Percentiles rank a stretch among this genome's conserved stretches.
These are phyloP conservation scores for Lasioglossum baleicum DNA, from an alignment of 1,140 invertebrate species.

Conservation along the genomic window DNA sequence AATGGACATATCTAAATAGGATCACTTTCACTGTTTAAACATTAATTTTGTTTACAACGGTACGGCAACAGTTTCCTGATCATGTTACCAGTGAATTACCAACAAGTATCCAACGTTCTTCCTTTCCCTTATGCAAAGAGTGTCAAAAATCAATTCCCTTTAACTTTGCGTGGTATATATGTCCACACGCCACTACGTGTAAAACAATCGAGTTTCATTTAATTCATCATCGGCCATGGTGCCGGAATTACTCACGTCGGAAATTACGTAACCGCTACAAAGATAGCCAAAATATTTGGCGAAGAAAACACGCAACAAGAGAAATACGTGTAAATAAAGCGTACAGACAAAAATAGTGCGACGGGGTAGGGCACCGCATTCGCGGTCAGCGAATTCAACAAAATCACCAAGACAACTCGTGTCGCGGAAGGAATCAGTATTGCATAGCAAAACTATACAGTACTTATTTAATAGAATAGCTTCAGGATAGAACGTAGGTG, in stretches of 20 bases:
- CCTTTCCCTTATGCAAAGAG: conserved; percentile 21
- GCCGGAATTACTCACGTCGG: conserved; percentile 53
- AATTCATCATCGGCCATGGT: conserved; percentile 56
- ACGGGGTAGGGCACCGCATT: conserved; percentile 58
- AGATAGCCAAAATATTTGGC: conserved; percentile 69
- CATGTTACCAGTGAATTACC: conserved; percentile 20
- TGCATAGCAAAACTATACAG: conserved; percentile 26
- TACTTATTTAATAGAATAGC: conserved; percentile 12
- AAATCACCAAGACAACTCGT: conserved; percentile 47
- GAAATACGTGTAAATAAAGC: conserved; percentile 64
- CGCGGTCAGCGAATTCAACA: conserved; percentile 50
- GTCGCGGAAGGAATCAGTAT: conserved; percentile 33
- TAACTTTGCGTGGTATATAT: conserved; percentile 37
- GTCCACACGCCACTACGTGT: conserved; percentile 39
- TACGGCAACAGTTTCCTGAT: background rate
- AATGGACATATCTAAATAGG: conserved; percentile 44
- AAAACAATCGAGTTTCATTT: conserved; percentile 57
- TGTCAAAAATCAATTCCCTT: conserved; percentile 54
- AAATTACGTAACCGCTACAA: conserved; percentile 71
- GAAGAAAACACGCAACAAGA: conserved; percentile 66
- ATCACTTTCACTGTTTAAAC: conserved; percentile 46
- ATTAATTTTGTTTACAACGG: conserved; percentile 53
- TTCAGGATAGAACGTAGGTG: conserved; percentile 14
- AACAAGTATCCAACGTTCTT: background rate
- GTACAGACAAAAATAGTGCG: conserved; percentile 69